A percentile compares a stretch with the other conserved stretches of the same genome.
Conservation (phyloP, 2,888 invertebrate species). For the Calephelis perditalis region DNA sequence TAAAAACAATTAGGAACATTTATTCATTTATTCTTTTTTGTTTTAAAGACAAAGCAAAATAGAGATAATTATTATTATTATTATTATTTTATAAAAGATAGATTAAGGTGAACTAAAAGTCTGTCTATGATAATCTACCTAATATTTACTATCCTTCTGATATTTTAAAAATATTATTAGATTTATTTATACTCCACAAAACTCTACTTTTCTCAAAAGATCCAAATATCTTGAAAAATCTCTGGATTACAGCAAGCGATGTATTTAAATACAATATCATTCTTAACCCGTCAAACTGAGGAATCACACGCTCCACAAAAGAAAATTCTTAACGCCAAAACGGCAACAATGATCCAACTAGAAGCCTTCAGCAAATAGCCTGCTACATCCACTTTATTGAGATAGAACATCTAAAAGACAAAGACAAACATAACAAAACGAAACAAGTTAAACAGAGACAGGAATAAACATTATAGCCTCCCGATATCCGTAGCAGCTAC, state of each 20-base stretch:
- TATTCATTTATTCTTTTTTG: no score
- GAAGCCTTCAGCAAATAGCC: conserved; percentile 56
- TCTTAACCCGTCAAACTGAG: conserved; percentile 22
- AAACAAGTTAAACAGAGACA: conserved; percentile 31
- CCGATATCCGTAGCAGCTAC: conserved; percentile 48
- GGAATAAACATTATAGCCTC: conserved; percentile 32
- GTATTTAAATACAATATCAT: conserved; percentile 7
- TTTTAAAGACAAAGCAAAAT: no score
- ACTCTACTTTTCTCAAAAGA: no score
- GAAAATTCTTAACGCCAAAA: conserved; percentile 44
- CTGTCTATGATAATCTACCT: no score
- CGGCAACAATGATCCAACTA: conserved; percentile 59
- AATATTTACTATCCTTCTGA: no score
- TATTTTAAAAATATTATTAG: no score
- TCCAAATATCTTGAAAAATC: no score
- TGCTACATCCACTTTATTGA: conserved; percentile 47
- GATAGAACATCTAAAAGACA: conserved; percentile 45
- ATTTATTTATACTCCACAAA: no score
- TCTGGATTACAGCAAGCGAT: background rate
- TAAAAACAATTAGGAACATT: no score
- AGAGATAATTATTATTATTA: no score
- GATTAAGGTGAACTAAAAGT: no score
- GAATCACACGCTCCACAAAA: conserved; percentile 33
- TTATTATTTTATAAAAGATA: no score
- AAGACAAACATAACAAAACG: conserved; percentile 36